Percentiles rank a stretch among this genome's conserved stretches.
Evolutionary conservation across 2,797 vertebrate genomes (phyloP).

Genomic region (Epinephelus malabaricus): DNA sequence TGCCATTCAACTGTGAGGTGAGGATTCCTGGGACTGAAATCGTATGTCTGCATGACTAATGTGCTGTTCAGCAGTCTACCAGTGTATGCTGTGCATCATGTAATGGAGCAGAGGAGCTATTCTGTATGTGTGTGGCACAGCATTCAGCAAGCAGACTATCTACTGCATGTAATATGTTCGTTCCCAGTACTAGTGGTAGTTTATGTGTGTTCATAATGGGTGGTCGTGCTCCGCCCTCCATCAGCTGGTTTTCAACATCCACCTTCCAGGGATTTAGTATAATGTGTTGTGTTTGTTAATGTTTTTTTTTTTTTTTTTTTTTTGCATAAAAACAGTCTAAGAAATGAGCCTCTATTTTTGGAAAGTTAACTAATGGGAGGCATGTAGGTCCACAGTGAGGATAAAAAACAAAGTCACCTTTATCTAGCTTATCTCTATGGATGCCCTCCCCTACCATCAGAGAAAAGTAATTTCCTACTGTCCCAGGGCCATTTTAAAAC

Average conservation of each 20-base stretch:
- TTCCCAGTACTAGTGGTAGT: neutral
- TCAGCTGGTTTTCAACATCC: neutral
- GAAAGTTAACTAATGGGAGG: neutral
- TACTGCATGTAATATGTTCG: neutral
- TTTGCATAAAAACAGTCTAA: conserved; percentile 3
- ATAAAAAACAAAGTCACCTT: conserved; percentile 9
- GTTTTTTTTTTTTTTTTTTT: neutral
- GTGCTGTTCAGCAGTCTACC: conserved; percentile 55
- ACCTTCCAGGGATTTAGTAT: neutral
- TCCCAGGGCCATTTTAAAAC: neutral
- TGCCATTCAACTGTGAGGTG: conserved; percentile 27
- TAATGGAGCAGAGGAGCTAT: conserved; percentile 21
- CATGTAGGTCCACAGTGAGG: neutral
- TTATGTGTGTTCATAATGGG: conserved; percentile 5
- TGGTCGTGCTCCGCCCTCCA: neutral
- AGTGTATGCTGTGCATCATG: conserved; percentile 18
- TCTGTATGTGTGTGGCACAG: conserved; percentile 17
- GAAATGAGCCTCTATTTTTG: conserved; percentile 8
- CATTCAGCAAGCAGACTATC: neutral
- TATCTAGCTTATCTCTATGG: neutral
- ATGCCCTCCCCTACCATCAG: neutral
- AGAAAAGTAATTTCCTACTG: neutral
- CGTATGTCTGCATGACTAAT: conserved; percentile 61
- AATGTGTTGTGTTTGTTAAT: conserved; percentile 22
- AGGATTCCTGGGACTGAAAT: conserved; percentile 25